phyloP scores from a whole-genome alignment of 92 coral and sea anemone species.

The Epizoanthus ramosus region DNA sequence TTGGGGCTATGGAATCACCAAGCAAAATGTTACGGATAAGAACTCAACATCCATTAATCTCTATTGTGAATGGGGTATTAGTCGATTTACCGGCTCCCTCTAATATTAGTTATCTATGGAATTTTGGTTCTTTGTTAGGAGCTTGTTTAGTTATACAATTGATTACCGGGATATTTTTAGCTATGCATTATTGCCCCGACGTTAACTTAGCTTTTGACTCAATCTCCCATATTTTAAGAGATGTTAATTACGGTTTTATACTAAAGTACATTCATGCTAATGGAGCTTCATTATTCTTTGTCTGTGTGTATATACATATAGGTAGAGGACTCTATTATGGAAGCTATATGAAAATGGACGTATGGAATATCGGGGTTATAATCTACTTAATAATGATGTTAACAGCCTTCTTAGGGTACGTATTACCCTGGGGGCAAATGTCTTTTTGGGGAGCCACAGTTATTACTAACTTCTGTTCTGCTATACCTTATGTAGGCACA shows the following conservation, averaged over 20 bases:
- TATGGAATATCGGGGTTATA: conserved; percentile 74
- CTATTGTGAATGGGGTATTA: conserved; percentile 68
- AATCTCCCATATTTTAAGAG: conserved; percentile 71
- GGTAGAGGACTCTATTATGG: conserved; percentile 83
- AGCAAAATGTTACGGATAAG: conserved; percentile 59
- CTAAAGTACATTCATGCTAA: conserved; percentile 74
- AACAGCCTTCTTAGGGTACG: conserved; percentile 83
- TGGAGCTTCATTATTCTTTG: conserved; percentile 75
- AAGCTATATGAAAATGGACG: conserved; percentile 64
- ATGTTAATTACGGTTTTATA: conserved; percentile 76
- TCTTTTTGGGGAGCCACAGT: conserved; percentile 86
- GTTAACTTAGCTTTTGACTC: conserved; percentile 66
- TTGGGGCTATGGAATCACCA: conserved; percentile 44
- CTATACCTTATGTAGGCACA: conserved; percentile 77
- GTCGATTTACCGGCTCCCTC: conserved; percentile 83
- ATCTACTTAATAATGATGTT: conserved; percentile 66
- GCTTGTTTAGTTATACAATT: conserved; percentile 72
- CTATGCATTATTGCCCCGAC: conserved; percentile 81
- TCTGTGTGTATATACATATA: conserved; percentile 72
- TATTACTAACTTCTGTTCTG: conserved; percentile 77
- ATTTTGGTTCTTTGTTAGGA: conserved; percentile 84
- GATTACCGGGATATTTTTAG: conserved; percentile 71
- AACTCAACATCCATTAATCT: conserved; percentile 73
- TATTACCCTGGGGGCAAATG: conserved; percentile 88
- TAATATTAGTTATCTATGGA: conserved; percentile 77